These are phyloP conservation scores for Ichneumoninae sp. DNA, from an alignment of 2,888 invertebrate genomes.

Conservation along the genomic window DNA sequence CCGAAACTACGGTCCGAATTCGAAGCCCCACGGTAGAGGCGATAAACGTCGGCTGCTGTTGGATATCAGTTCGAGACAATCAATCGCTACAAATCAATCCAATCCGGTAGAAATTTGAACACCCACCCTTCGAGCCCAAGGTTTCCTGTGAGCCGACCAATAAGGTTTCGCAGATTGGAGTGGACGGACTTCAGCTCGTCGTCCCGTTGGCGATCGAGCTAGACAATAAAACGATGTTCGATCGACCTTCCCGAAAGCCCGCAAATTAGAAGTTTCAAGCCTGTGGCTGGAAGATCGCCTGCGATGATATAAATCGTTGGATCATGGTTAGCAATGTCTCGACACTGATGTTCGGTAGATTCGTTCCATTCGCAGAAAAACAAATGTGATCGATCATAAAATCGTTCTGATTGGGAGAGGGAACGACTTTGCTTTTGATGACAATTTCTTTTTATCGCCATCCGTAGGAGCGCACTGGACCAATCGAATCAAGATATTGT, in stretches of 20 bases:
- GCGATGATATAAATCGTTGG: too few species aligned
- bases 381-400: not conserved
- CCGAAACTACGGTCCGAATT: constrained; percentile 3
- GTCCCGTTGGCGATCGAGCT: too few species aligned
- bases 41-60: not conserved
- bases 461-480: constrained; percentile 1
- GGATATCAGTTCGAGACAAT: constrained; percentile 10
- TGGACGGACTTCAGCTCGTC: too few species aligned
- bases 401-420: not conserved
- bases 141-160: too few species aligned
- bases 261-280: not conserved
- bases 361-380: not conserved
- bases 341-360: not conserved
- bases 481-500: constrained; percentile 45
- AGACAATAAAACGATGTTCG: not conserved
- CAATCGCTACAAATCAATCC: constrained; percentile 2
- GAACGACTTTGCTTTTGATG: constrained; percentile 23
- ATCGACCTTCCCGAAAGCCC: not conserved
- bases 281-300: too few species aligned
- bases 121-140: not conserved
- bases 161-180: too few species aligned
- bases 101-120: not conserved
- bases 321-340: too few species aligned
- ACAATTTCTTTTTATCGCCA: constrained; percentile 43
- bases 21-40: not conserved